These are phyloP conservation scores for Amblyjoppa fuscipennis DNA, from an alignment of 2,888 invertebrate genomes.

Conservation along the genomic window DNA sequence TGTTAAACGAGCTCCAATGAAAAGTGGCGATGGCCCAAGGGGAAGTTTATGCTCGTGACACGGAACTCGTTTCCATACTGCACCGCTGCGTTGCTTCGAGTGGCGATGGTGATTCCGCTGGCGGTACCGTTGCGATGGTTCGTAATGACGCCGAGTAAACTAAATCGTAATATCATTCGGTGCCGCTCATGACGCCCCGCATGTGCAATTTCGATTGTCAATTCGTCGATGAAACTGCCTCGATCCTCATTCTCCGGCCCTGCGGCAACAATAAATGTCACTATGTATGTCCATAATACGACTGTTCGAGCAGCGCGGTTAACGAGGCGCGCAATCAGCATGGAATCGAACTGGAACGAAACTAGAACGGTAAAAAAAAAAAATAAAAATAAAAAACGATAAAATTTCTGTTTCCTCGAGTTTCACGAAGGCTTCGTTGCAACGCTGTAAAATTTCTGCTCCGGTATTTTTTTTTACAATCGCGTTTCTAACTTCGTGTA, in stretches of 20 bases:
- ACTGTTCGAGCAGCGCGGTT: constrained; percentile 21
- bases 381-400: background rate
- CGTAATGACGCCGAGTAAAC: constrained; percentile 29
- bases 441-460: background rate
- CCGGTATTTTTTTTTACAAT: background rate
- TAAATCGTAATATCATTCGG: constrained; percentile 39
- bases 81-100: background rate
- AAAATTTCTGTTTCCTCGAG: constrained; percentile 1
- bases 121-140: constrained; percentile 11
- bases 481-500: background rate
- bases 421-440: background rate
- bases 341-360: constrained; percentile 32
- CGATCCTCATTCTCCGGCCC: constrained; percentile 27
- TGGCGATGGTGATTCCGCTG: background rate
- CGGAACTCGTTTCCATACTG: constrained; percentile 38
- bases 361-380: constrained; percentile 20
- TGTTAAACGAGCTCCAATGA: constrained; percentile 50
- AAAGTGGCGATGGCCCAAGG: constrained; percentile 33
- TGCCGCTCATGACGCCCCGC: constrained; percentile 21
- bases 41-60: constrained; percentile 40
- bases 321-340: constrained; percentile 56
- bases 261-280: constrained; percentile 32
- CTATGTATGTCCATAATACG: constrained; percentile 34
- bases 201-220: constrained; percentile 48
- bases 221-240: constrained; percentile 39